Evolutionary conservation across 2,888 invertebrate genomes (phyloP), one percentile per base, ranked within the genome.

Genomic region (Drosophila meridiana): DNA sequence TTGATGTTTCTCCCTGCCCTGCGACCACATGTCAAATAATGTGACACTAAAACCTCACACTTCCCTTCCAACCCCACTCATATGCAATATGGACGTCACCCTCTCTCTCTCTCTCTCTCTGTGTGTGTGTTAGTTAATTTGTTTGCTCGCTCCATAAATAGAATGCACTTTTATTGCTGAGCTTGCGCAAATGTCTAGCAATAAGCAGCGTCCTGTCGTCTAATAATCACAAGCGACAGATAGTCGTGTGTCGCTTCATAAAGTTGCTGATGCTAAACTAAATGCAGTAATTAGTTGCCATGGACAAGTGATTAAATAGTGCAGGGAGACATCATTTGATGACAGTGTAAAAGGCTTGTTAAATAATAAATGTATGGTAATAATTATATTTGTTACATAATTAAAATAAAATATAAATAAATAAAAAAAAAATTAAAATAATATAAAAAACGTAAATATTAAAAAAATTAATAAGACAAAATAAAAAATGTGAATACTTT

Each of bases 91-190:
- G 30, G 2, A 28, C 30, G 30, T 34, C 20, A 11, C 2, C 8
- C 8, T 2, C 20, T 11, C 34, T 48, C 11, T n/a, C 14, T 26
- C 30, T 50, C 32, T 38, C 11, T 40, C 11, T 36, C n/a, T 38
- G 2, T 26, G 11, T 32, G 32, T 60, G 61, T 62, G 57, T 36
- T 47, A 26, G 50, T 76, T 65, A 48, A 80, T 66, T 69, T 80
- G 55, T 76, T 65, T 69, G 70, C 65, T 56, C 56, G 50, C 56
- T 52, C 32, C 52, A 71, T 48, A 64, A 67, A 59, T 76, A 38
- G 20, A 66, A 71, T 76, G 69, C 85, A 72, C 36, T 82, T 82
- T 82, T 84, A 88, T 85, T 90, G 80, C 43, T 57, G 69, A 65
- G 76, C 66, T 69, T 60, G 75, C 79, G 53, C 69, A 83, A 77